These are phyloP conservation scores for Drosophila monieri DNA, from an alignment of 2,888 invertebrate species.

Conservation along the genomic window DNA sequence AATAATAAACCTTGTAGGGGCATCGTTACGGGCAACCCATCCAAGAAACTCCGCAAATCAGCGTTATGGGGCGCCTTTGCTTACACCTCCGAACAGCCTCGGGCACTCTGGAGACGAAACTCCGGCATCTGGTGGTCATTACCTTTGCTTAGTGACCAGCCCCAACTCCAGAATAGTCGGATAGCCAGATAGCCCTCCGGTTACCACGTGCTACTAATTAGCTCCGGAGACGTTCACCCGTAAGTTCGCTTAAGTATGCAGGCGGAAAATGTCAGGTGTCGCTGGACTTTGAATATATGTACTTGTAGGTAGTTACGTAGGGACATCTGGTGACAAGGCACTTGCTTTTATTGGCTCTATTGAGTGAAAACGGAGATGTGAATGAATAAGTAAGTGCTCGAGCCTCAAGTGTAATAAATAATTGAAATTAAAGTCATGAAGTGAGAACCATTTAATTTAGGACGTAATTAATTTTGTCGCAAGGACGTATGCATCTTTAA, in stretches of 20 bases:
- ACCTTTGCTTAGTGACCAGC: neutral
- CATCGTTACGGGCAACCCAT: neutral
- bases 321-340: slow-evolving; percentile 16
- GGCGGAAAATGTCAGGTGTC: slow-evolving; percentile 27
- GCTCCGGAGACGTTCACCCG: slow-evolving; percentile 6
- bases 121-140: neutral
- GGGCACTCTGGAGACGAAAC: neutral
- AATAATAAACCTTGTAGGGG: neutral
- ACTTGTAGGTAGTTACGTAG: slow-evolving; percentile 24
- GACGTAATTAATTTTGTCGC: neutral
- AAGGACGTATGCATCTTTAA: neutral
- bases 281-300: slow-evolving; percentile 15
- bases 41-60: neutral
- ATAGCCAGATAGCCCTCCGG: neutral
- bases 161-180: neutral
- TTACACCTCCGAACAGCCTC: neutral
- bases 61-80: too few relatives aligned
- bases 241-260: slow-evolving; percentile 14
- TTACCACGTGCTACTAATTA: slow-evolving; percentile 35
- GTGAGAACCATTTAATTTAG: neutral
- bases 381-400: slow-evolving; percentile 1
- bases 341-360: slow-evolving; percentile 24
- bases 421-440: neutral
- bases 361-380: slow-evolving; percentile 17
- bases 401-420: neutral